Percentiles rank a stretch among this genome's conserved stretches.
These are phyloP conservation scores for Scopus umbretta DNA, from an alignment of 2,113 vertebrate species.

Conservation along the genomic window DNA sequence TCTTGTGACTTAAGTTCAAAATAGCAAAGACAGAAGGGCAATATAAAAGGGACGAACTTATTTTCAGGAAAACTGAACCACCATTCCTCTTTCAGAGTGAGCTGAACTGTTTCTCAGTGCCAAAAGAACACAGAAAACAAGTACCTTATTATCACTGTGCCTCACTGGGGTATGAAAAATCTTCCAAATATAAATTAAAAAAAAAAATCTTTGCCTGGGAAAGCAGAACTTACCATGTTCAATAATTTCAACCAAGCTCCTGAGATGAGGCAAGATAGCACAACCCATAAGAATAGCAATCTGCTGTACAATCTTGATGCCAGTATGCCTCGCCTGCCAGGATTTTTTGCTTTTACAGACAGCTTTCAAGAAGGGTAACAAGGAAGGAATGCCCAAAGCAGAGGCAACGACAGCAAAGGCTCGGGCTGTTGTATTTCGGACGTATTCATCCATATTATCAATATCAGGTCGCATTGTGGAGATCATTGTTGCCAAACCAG, in stretches of 20 bases:
- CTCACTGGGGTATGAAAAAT: neutral
- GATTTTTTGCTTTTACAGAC: constrained; percentile 99
- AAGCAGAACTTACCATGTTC: constrained; percentile 87
- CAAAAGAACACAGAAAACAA: neutral
- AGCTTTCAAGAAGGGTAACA: constrained; percentile 96
- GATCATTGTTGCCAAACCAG: constrained; percentile 99
- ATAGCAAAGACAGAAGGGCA: neutral
- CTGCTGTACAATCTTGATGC: constrained; percentile 99
- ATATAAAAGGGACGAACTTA: neutral
- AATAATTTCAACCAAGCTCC: constrained; percentile 98
- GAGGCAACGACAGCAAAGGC: constrained; percentile 98
- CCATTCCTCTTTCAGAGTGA: neutral
- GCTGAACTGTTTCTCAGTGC: neutral
- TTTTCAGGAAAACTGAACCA: neutral
- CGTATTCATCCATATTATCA: constrained; percentile 99
- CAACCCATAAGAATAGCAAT: constrained; percentile 99
- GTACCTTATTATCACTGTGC: neutral
- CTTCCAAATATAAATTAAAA: neutral
- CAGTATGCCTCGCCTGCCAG: constrained; percentile 97
- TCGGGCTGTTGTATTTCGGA: constrained; percentile 96
- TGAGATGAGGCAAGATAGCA: constrained; percentile 95
- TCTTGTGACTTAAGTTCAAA: neutral
- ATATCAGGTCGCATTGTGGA: constrained; percentile 99
- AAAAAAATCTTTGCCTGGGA: neutral
- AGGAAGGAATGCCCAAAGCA: constrained; percentile 95